Conservation (phyloP, 1,140 invertebrate genomes). For the Physella acuta region DNA sequence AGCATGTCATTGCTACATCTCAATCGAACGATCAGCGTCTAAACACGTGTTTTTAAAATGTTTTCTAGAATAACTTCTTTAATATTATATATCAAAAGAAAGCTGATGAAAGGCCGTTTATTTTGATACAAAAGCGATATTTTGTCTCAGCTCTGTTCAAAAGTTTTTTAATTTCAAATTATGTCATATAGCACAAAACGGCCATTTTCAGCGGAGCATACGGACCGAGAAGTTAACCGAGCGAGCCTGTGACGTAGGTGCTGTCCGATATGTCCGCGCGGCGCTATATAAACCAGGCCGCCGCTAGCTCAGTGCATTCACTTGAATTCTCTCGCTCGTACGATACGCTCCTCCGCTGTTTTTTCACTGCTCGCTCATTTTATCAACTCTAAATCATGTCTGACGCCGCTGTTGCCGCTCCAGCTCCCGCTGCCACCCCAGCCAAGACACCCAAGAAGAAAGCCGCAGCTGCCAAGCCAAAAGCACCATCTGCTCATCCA, state of each 20-base stretch:
- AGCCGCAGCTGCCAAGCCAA: slow-evolving; percentile 26
- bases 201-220: not conserved
- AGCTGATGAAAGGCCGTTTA: too few relatives aligned
- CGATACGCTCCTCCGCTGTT: too few relatives aligned
- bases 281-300: not conserved
- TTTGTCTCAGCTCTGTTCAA: too few relatives aligned
- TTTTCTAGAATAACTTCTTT: too few relatives aligned
- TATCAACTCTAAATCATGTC: too few relatives aligned
- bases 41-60: too few relatives aligned
- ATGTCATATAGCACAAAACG: too few relatives aligned
- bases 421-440: slow-evolving; percentile 20
- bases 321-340: not conserved
- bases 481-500: slow-evolving; percentile 24
- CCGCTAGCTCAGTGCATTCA: not conserved
- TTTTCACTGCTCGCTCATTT: not conserved
- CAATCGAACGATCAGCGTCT: too few relatives aligned
- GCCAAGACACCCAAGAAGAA: slow-evolving; percentile 17
- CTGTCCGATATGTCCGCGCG: slow-evolving; percentile 1
- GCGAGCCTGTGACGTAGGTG: not conserved
- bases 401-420: slow-evolving; percentile 16
- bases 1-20: too few relatives aligned
- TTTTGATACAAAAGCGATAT: too few relatives aligned
- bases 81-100: too few relatives aligned
- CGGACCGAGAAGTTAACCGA: not conserved
- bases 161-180: too few relatives aligned